A percentile compares a stretch with the other conserved stretches of the same genome.
These are phyloP conservation scores for Physeter macrocephalus DNA, from an alignment of 2,113 vertebrate genomes.

Conservation along the genomic window DNA sequence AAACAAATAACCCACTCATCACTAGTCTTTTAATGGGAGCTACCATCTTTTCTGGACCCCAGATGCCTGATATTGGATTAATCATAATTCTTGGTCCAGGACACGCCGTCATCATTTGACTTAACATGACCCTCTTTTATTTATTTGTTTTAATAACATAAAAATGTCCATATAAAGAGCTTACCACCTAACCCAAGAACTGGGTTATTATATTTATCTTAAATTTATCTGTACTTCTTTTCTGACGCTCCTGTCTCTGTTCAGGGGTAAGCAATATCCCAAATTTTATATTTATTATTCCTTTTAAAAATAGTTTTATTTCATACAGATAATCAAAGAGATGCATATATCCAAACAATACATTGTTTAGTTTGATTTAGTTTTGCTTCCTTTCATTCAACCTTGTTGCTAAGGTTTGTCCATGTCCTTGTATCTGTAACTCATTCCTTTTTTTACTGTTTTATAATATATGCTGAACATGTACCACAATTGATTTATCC, in stretches of 20 bases:
- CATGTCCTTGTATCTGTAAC: background rate
- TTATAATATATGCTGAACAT: background rate
- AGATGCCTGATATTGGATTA: background rate
- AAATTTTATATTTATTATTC: background rate
- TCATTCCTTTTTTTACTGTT: background rate
- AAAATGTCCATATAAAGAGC: background rate
- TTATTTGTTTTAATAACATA: constrained; percentile 11
- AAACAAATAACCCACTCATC: background rate
- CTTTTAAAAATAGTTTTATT: background rate
- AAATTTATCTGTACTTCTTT: background rate
- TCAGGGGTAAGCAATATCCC: background rate
- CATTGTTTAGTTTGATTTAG: background rate
- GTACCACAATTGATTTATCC: background rate
- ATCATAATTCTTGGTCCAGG: background rate
- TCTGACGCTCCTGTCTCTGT: background rate
- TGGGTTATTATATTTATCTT: background rate
- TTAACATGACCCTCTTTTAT: background rate
- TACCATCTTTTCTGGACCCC: background rate
- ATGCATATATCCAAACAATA: background rate
- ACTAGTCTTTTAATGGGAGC: background rate
- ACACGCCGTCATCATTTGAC: background rate
- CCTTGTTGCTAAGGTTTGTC: background rate
- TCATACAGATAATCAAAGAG: background rate
- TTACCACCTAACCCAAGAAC: background rate
- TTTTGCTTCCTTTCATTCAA: background rate